Base-by-base conservation (phyloP, 2,888 invertebrate genomes). In the Agrypnus murinus region DNA sequence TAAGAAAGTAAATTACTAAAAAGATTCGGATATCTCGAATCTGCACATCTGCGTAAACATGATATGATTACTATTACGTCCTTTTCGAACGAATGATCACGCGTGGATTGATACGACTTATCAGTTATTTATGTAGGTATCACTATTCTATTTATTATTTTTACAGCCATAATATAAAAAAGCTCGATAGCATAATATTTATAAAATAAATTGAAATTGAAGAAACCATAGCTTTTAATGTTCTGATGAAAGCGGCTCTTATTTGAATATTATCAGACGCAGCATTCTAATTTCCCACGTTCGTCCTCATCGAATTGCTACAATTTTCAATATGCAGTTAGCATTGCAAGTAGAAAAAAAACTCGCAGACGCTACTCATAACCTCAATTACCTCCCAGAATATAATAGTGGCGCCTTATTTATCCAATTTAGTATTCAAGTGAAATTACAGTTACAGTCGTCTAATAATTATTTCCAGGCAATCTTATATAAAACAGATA, bases 31-130 rank as follows among this genome's bases (percentile, higher is more conserved):
- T 57, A 57, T 40, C 10, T 12, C 19, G 40, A 31, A 57, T 19
- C n/a, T 25, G n/a, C 34, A 14, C 48, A 63, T 48, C 63, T 63
- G 17, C 46, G 48, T 43, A 63, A 63, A 48, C 63, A 36, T 9
- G 36, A 48, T 25, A 25, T 25, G 25, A 25, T 25, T 25, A n/a
- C 25, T 25, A 25, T 48, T 36, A 48, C 17, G 5, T 48, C n/a
- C 25, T 25, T 59, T 31, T 57, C 12, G 36, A 7, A 57, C 15
- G 57, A 36, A 17, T 36, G 57, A 57, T 57, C 34, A 57, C 2
- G 10, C 57, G 17, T 57, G 19, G 1, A 36, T 36, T 38, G 57
- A 57, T 57, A 38, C 17, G 19, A 17, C 9, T 38, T 57, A 57
- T 36, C 57, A 14, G n/a, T n/a, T n/a, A 17, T 17, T 36, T 38